These are phyloP conservation scores for Podotricha telesiphe DNA, from an alignment of 2,888 invertebrate genomes.

Conservation along the genomic window DNA sequence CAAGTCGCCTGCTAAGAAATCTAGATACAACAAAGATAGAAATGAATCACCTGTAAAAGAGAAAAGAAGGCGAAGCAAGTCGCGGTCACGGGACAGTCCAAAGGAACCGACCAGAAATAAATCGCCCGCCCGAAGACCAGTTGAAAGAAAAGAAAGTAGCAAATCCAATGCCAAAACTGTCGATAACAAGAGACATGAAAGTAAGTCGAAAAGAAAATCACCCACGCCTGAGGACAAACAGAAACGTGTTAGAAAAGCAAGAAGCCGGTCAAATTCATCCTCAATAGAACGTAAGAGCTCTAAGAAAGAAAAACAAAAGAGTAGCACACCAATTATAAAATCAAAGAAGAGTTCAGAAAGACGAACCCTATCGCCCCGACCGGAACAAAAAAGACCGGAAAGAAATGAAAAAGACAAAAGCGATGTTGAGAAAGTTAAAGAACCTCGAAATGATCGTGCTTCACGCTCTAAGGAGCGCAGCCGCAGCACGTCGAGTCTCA, in stretches of 20 bases:
- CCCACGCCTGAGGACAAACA: conserved; percentile 54
- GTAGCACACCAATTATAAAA: conserved; percentile 56
- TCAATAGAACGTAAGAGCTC: conserved; percentile 53
- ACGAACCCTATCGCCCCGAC: conserved; percentile 52
- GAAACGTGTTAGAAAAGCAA: conserved; percentile 40
- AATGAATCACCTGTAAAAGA: conserved; percentile 53
- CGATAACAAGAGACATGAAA: conserved; percentile 56
- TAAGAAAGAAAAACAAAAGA: conserved; percentile 59
- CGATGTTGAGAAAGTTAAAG: conserved; percentile 52
- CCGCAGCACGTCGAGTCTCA: conserved; percentile 83
- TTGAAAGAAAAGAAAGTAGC: conserved; percentile 58
- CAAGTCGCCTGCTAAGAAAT: conserved; percentile 54
- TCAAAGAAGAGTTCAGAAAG: conserved; percentile 54
- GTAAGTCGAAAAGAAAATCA: conserved; percentile 55
- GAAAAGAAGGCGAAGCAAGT: conserved; percentile 57
- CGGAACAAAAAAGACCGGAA: conserved; percentile 42
- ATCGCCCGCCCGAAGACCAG: conserved; percentile 49
- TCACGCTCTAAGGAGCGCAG: conserved; percentile 68
- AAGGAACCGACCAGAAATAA: conserved; percentile 51
- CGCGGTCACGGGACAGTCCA: conserved; percentile 38
- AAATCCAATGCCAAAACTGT: conserved; percentile 53
- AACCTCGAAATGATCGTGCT: conserved; percentile 55
- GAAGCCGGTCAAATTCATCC: conserved; percentile 62
- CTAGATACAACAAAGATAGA: conserved; percentile 56
- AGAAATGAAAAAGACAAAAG: conserved; percentile 48